These are phyloP conservation scores for Tragulus kanchil DNA, from an alignment of 2,113 vertebrate species.

Conservation along the genomic window DNA sequence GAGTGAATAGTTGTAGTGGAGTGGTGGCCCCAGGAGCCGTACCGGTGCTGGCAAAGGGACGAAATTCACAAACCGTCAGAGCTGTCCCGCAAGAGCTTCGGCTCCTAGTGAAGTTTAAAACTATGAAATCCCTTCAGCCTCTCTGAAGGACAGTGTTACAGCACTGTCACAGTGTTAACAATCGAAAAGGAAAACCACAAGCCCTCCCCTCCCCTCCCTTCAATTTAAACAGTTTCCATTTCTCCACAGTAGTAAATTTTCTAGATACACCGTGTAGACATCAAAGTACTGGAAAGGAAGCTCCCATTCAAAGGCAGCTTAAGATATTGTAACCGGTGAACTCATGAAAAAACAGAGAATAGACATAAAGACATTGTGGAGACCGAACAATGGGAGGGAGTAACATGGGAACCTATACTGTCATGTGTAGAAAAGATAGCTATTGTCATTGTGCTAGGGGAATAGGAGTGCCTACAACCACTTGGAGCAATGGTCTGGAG, in stretches of 20 bases:
- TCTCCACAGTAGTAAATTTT: constrained; percentile 91
- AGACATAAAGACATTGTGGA: no score
- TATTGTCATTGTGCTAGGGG: no score
- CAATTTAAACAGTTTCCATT: constrained; percentile 90
- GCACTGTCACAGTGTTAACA: constrained; percentile 88
- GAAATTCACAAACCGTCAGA: neutral
- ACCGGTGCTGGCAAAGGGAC: neutral
- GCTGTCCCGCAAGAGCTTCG: neutral
- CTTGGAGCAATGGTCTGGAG: no score
- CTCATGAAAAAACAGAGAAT: no score
- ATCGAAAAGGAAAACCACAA: constrained; percentile 80
- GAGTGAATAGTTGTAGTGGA: neutral
- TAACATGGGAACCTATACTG: no score
- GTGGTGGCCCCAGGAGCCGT: neutral
- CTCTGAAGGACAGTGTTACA: constrained; percentile 91
- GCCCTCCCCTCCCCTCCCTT: constrained; percentile 84
- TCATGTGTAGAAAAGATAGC: no score
- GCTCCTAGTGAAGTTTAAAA: neutral
- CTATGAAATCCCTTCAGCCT: neutral
- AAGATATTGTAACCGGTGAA: neutral
- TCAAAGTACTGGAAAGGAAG: neutral
- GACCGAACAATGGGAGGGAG: no score
- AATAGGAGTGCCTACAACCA: no score
- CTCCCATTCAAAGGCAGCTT: neutral
- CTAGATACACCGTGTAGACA: neutral